A percentile compares a stretch with the other conserved stretches of the same genome.
These are phyloP conservation scores for Steinernema khuongi DNA, from an alignment of 1,140 invertebrate species.

Conservation along the genomic window DNA sequence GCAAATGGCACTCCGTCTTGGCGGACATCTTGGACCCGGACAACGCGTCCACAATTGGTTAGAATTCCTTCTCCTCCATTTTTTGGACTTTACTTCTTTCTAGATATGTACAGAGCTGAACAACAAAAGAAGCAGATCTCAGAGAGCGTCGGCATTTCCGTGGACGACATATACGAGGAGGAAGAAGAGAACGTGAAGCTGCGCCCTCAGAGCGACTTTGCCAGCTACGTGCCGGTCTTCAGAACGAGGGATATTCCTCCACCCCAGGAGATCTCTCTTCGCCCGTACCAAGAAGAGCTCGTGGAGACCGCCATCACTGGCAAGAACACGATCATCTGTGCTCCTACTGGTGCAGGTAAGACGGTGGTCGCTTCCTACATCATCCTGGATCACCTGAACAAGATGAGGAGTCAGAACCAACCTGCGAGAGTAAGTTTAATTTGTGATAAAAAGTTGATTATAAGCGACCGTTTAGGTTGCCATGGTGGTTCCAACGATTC, in stretches of 20 bases:
- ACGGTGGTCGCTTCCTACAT: constrained; percentile 50
- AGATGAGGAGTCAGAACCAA: too few relatives aligned
- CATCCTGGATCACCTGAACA: constrained; percentile 43
- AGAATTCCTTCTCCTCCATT: background rate
- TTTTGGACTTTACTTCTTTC: background rate
- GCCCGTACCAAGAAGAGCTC: constrained; percentile 47
- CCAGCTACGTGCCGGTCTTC: background rate
- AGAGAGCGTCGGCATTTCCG: background rate
- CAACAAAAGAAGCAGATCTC: background rate
- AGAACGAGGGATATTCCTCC: background rate
- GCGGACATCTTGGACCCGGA: background rate
- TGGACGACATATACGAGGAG: background rate
- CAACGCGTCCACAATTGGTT: background rate
- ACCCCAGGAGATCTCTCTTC: constrained; percentile 22
- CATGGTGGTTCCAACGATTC: constrained; percentile 35
- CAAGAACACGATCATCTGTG: constrained; percentile 49
- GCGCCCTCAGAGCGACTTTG: background rate
- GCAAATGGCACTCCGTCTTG: background rate
- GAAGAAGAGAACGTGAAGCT: background rate
- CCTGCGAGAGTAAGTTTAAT: too few relatives aligned
- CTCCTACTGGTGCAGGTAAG: constrained; percentile 54
- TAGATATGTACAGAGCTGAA: background rate
- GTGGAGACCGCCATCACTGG: constrained; percentile 43
- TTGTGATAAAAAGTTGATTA: too few relatives aligned
- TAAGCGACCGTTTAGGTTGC: constrained; percentile 36